Evolutionary conservation across 2,888 invertebrate genomes (phyloP).

Genomic region (Watsonalla cultraria): DNA sequence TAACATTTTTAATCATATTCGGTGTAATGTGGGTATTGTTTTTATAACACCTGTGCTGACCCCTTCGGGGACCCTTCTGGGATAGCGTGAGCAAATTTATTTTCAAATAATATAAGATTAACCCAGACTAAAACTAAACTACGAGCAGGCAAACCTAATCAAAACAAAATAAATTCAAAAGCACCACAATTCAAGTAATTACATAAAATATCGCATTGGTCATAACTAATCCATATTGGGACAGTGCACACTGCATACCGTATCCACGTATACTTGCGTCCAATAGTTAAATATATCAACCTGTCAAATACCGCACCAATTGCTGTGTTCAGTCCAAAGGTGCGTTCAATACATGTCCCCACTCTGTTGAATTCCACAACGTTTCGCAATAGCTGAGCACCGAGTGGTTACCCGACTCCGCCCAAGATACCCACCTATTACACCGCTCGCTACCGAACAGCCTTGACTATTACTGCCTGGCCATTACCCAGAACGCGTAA

Average conservation of each 20-base stretch:
- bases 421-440: conserved; percentile 69
- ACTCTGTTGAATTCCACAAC: conserved; percentile 52
- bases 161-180: background rate
- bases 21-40: too few species aligned
- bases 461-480: conserved; percentile 67
- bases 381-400: conserved; percentile 48
- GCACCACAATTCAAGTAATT: conserved; percentile 11
- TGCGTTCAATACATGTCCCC: conserved; percentile 58
- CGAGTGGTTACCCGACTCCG: conserved; percentile 42
- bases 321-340: conserved; percentile 58
- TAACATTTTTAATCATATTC: too few species aligned
- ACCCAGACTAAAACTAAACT: too few species aligned
- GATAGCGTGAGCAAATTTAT: too few species aligned
- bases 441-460: conserved; percentile 66
- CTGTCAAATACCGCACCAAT: conserved; percentile 71
- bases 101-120: too few species aligned
- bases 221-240: conserved; percentile 34
- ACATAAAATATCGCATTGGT: conserved; percentile 19
- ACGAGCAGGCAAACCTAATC: background rate
- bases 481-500: conserved; percentile 52
- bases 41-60: too few species aligned
- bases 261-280: conserved; percentile 18
- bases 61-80: too few species aligned
- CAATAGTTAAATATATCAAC: conserved; percentile 61
- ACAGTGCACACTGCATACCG: background rate